Conservation (phyloP, 2,113 vertebrate genomes). For the Lota lota region DNA sequence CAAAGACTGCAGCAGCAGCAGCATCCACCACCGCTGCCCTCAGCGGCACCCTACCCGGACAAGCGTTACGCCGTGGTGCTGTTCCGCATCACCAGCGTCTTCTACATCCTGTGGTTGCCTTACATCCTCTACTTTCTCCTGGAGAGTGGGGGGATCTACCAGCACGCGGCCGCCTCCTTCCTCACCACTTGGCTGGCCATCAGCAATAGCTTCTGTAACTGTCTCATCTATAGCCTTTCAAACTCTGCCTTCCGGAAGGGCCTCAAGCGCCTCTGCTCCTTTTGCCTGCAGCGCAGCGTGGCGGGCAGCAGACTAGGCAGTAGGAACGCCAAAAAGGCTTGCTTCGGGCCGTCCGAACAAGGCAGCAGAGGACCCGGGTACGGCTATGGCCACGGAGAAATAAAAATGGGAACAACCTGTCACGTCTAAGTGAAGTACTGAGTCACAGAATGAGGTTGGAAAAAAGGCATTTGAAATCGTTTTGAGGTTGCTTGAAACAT, state of each 20-base stretch:
- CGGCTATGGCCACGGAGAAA: conserved; percentile 41
- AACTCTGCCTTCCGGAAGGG: conserved; percentile 97
- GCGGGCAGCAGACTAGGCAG: conserved; percentile 45
- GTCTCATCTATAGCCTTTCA: conserved; percentile 98
- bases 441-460: conserved; percentile 10
- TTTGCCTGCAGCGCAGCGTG: conserved; percentile 77
- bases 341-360: conserved; percentile 57
- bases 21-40: conserved; percentile 39
- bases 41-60: conserved; percentile 76
- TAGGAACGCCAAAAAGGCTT: conserved; percentile 78
- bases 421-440: conserved; percentile 51
- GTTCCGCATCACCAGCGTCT: conserved; percentile 96
- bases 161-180: conserved; percentile 85
- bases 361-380: conserved; percentile 32
- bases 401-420: conserved; percentile 52
- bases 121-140: conserved; percentile 97
- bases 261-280: conserved; percentile 90
- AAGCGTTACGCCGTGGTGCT: conserved; percentile 95
- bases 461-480: conserved; percentile 18
- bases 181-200: conserved; percentile 98
- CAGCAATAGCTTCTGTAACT: conserved; percentile 99
- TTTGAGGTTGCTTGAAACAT: conserved; percentile 14
- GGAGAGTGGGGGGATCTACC: conserved; percentile 89
- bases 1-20: conserved; percentile 60
- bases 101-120: conserved; percentile 96